These are phyloP conservation scores for Liodrosophila aerea DNA, from an alignment of 2,888 invertebrate genomes.

Conservation along the genomic window DNA sequence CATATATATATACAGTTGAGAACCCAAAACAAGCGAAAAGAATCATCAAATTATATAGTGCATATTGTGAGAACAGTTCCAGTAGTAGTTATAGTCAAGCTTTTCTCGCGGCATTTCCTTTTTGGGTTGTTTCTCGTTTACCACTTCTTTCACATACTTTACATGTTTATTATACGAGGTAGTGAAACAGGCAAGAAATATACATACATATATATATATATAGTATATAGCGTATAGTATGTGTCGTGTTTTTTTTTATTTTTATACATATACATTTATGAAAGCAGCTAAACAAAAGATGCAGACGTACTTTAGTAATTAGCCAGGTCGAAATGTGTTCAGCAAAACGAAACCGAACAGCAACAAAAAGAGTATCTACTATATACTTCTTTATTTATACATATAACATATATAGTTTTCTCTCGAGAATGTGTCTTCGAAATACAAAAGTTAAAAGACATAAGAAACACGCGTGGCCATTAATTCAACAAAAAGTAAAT, in stretches of 20 bases:
- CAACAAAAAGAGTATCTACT: slow-evolving; percentile 37
- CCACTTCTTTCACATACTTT: slow-evolving; percentile 26
- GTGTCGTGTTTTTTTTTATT: slow-evolving; percentile 53
- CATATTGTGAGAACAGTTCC: slow-evolving; percentile 51
- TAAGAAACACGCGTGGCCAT: slow-evolving; percentile 59
- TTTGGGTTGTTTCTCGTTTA: slow-evolving; percentile 24
- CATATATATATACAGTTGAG: slow-evolving; percentile 24
- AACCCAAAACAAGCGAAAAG: slow-evolving; percentile 45
- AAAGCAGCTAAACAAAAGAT: slow-evolving; percentile 35
- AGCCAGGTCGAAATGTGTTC: slow-evolving; percentile 61
- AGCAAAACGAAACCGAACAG: slow-evolving; percentile 27
- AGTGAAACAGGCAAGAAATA: slow-evolving; percentile 11
- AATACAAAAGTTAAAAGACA: slow-evolving; percentile 22
- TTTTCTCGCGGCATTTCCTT: slow-evolving; percentile 47
- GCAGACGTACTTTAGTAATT: slow-evolving; percentile 37
- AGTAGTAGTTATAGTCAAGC: slow-evolving; percentile 47
- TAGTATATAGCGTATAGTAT: slow-evolving; percentile 20
- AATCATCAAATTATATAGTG: slow-evolving; percentile 40
- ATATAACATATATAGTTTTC: slow-evolving; percentile 47
- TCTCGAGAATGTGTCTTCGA: slow-evolving; percentile 33
- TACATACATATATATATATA: slow-evolving; percentile 16
- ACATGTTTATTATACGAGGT: slow-evolving; percentile 1
- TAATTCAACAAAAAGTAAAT: slow-evolving; percentile 37
- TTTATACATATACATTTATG: slow-evolving; percentile 42
- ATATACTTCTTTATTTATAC: too few species aligned